phyloP scores from a whole-genome alignment of 2,888 invertebrate species.

The Drosophila colorata region DNA sequence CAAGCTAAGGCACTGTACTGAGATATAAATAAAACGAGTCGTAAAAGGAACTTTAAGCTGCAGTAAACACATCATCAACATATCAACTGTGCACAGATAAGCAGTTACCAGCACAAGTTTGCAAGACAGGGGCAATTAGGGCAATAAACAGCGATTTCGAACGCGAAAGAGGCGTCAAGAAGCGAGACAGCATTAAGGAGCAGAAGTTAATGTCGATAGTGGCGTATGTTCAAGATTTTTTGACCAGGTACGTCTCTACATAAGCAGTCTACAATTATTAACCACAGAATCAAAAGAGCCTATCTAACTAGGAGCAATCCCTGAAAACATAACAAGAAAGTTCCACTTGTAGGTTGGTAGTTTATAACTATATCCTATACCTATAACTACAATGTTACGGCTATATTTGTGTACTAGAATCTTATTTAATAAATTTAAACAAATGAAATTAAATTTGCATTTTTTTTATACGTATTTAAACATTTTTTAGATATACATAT shows the following conservation, averaged over 20 bases:
- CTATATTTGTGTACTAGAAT: no score
- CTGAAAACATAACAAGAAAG: neutral
- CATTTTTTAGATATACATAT: no score
- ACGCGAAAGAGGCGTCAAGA: conserved; percentile 76
- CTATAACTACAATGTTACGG: no score
- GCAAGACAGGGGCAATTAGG: conserved; percentile 74
- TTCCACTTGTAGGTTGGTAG: no score
- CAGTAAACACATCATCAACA: conserved; percentile 85
- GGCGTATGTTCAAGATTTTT: conserved; percentile 8
- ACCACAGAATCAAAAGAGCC: neutral
- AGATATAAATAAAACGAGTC: conserved; percentile 82
- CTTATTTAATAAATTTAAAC: no score
- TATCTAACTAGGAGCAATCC: neutral
- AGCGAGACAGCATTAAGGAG: conserved; percentile 58
- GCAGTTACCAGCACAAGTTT: conserved; percentile 72
- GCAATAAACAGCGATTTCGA: conserved; percentile 70
- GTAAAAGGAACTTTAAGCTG: conserved; percentile 84
- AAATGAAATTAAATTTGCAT: no score
- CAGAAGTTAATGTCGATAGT: conserved; percentile 41
- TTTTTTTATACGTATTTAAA: no score
- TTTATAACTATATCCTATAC: no score
- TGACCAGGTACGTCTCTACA: conserved; percentile 26
- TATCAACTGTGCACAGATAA: conserved; percentile 77
- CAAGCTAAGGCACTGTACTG: conserved; percentile 42
- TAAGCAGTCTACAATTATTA: neutral